phyloP scores from a whole-genome alignment of 2,888 invertebrate genomes.

The Aporophyla nigra region DNA sequence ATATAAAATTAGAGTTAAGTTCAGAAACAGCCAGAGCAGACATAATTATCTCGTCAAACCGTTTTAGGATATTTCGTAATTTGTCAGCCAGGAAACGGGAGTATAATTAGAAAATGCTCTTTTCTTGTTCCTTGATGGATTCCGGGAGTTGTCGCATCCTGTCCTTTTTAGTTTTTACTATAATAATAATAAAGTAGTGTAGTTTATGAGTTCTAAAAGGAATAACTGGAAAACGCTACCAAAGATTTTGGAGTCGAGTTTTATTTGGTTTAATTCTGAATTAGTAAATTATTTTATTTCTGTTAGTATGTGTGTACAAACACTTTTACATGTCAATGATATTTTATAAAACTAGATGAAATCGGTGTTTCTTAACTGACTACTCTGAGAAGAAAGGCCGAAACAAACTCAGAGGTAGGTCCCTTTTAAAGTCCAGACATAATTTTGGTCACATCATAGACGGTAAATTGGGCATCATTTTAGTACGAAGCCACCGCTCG shows the following conservation, averaged over 20 bases:
- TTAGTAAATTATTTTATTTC: too few relatives aligned
- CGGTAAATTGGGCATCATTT: too few relatives aligned
- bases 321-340: too few relatives aligned
- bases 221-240: slow-evolving; percentile 4
- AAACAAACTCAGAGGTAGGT: too few relatives aligned
- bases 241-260: slow-evolving; percentile 9
- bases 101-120: slow-evolving; percentile 39
- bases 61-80: slow-evolving; percentile 31
- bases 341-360: too few relatives aligned
- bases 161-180: slow-evolving; percentile 45
- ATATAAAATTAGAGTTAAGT: neutral
- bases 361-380: too few relatives aligned
- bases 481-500: too few relatives aligned
- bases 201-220: slow-evolving; percentile 13
- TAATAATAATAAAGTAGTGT: slow-evolving; percentile 31
- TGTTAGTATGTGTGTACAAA: too few relatives aligned
- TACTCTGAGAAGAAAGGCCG: too few relatives aligned
- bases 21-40: neutral
- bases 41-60: slow-evolving; percentile 30
- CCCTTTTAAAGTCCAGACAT: too few relatives aligned
- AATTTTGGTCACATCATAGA: too few relatives aligned
- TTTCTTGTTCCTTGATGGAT: slow-evolving; percentile 46
- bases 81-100: slow-evolving; percentile 16
- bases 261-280: neutral
- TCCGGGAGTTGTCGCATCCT: slow-evolving; percentile 44